Percentiles rank a stretch among this genome's conserved stretches.
phyloP scores from a whole-genome alignment of 92 coral and sea anemone species.

The Bergia sp. region DNA sequence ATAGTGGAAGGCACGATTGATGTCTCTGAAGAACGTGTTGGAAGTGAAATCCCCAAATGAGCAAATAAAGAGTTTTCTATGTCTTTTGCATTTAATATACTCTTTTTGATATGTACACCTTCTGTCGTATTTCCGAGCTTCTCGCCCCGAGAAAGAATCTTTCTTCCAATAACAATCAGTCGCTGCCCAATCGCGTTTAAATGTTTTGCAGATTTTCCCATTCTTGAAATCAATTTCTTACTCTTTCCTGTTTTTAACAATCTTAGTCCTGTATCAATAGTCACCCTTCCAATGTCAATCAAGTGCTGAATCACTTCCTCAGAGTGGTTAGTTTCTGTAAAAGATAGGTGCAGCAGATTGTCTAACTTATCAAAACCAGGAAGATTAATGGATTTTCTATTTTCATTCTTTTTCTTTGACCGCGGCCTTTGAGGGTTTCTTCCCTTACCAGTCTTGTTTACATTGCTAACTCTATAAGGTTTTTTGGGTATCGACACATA shows the following conservation, averaged over 20 bases:
- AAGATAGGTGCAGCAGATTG: conserved; percentile 62
- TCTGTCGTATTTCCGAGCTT: conserved; percentile 43
- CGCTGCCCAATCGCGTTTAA: conserved; percentile 66
- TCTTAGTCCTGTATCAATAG: conserved; percentile 79
- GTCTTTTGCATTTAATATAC: not conserved
- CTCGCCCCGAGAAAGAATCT: conserved; percentile 76
- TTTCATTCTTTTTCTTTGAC: not conserved
- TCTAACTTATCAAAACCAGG: conserved; percentile 63
- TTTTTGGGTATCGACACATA: not conserved
- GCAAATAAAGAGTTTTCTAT: conserved; percentile 1
- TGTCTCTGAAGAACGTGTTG: not conserved
- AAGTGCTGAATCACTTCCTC: conserved; percentile 72
- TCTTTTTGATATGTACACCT: not conserved
- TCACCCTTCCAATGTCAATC: conserved; percentile 83
- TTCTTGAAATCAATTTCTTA: not conserved
- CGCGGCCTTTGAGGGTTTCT: not conserved
- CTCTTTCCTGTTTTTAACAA: conserved; percentile 56
- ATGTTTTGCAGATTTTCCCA: conserved; percentile 1
- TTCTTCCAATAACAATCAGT: conserved; percentile 74
- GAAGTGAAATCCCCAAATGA: not conserved
- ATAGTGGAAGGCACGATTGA: conserved; percentile 36
- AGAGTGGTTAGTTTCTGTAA: conserved; percentile 71
- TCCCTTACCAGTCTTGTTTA: not conserved
- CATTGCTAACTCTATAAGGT: too few species aligned
- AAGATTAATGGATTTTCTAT: not conserved